Conservation (phyloP, 2,113 vertebrate genomes). For the Tiliqua scincoides region DNA sequence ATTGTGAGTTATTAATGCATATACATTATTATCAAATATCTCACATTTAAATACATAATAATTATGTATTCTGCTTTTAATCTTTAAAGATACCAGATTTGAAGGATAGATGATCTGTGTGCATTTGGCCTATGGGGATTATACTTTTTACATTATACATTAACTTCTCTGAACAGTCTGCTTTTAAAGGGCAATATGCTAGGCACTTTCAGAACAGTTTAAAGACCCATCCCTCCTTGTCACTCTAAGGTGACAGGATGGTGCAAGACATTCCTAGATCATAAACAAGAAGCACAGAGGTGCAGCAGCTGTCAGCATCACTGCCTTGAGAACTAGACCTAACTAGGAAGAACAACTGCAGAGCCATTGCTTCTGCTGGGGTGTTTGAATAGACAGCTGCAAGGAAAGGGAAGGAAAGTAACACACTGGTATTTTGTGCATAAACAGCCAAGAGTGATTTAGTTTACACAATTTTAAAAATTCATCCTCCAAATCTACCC, state of each 20-base stretch:
- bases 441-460: no score
- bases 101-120: background rate
- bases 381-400: no score
- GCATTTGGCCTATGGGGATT: slow-evolving; percentile 21
- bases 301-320: no score
- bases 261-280: background rate
- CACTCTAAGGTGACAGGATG: no score
- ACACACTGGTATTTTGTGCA: no score
- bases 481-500: no score
- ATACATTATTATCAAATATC: background rate
- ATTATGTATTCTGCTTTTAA: background rate
- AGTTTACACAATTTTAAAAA: no score
- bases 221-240: background rate
- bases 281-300: background rate
- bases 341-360: no score
- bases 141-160: slow-evolving; percentile 35
- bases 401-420: no score
- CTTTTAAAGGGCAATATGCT: slow-evolving; percentile 36
- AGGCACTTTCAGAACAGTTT: slow-evolving; percentile 54
- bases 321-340: no score
- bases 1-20: background rate
- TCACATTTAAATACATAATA: background rate
- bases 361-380: no score
- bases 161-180: slow-evolving; percentile 18
- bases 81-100: background rate